Evolutionary conservation across 2,888 invertebrate species (phyloP).

Genomic region (Trissoscelio sp.): DNA sequence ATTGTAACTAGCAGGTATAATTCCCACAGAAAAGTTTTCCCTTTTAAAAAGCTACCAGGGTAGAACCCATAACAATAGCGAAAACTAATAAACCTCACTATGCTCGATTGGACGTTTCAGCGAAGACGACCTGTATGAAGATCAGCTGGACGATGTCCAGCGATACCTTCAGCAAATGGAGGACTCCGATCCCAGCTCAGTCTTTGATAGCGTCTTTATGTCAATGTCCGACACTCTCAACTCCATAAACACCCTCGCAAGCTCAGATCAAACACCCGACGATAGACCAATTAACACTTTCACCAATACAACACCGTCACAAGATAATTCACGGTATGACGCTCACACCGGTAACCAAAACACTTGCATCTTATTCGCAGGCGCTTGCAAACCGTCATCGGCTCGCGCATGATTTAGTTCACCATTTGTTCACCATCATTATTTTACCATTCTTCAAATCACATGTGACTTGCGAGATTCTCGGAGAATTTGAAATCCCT

Average conservation of each 20-base stretch:
- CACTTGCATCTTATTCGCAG: constrained; percentile 67
- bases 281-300: constrained; percentile 82
- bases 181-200: constrained; percentile 81
- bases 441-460: constrained; percentile 28
- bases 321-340: constrained; percentile 81
- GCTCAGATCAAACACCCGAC: constrained; percentile 83
- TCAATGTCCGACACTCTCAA: constrained; percentile 83
- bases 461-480: constrained; percentile 20
- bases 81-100: constrained; percentile 35
- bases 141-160: constrained; percentile 76
- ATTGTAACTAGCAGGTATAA: no score
- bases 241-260: constrained; percentile 83
- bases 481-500: constrained; percentile 28
- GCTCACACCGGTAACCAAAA: constrained; percentile 57
- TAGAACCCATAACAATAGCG: not conserved
- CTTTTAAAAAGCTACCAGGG: no score
- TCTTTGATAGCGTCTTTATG: constrained; percentile 83
- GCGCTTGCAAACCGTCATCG: constrained; percentile 64
- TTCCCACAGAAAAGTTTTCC: no score
- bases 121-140: constrained; percentile 78
- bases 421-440: constrained; percentile 33
- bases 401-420: constrained; percentile 57
- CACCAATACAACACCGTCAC: constrained; percentile 81
- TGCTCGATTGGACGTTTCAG: constrained; percentile 78
- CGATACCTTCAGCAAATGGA: constrained; percentile 79